Evolutionary conservation across 37 sponge, comb jelly and placozoan genomes (phyloP), one percentile per base, ranked within the genome.

Genomic region (Lycopodina hypogea): DNA sequence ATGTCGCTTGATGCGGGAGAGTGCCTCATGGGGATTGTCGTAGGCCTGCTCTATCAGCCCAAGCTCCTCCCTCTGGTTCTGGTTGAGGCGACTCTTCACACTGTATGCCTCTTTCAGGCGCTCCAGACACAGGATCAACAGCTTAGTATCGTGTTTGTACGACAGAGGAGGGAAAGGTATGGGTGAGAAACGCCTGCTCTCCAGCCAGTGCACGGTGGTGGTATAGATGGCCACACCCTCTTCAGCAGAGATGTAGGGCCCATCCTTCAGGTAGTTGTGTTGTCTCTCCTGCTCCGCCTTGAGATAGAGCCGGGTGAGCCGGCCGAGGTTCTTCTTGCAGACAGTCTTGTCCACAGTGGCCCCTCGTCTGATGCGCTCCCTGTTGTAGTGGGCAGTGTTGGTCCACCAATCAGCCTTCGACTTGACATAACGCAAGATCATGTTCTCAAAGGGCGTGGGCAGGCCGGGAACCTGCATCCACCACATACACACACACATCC

Each of bases 351-450:
- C 99, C 21, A 94, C 99, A 42, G 99, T 98, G 39, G 99, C 99
- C 17, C 99, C 99, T 67, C 99, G 55, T 55, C 94, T 65, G 81
- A 98, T 98, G 34, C 99, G 79, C 93, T 98, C 99, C 39, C 99
- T 42, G 81, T 98, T 98, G 83, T 98, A 98, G 78, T 98, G 99
- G 40, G 99, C 94, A 21, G 99, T 98, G 86, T 98, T 98, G 53
- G 99, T 98, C 99, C 99, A 98, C 99, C 99, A 98, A 60, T 98
- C 99, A 35, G 99, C 99, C 62, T 98, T 98, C 69, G 90, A 79
- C 92, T 98, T 98, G 69, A 98, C 99, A 45, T 95, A 98, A 39
- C 99, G 90, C 33, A 98, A 86, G 68, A 98, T 98, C 99, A 98
- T 98, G 88, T 98, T 98, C 90, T 98, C 99, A 18, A 98, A 84